Base-by-base conservation (phyloP, 2,113 vertebrate species). In the Pungitius pungitius region DNA sequence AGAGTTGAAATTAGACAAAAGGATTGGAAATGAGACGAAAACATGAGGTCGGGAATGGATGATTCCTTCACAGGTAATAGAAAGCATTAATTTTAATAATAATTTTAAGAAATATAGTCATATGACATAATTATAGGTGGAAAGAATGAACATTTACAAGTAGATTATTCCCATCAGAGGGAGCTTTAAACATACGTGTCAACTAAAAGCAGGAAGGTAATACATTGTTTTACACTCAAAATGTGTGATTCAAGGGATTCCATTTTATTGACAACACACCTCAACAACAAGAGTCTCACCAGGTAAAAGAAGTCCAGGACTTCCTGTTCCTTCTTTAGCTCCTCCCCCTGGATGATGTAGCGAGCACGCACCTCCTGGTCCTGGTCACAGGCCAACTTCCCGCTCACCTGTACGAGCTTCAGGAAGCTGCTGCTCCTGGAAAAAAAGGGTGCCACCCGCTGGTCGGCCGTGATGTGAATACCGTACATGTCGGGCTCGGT, bases 361-460 rank as follows among this genome's bases (percentile, higher is more conserved):
- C 83, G 72, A 33, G 80, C 92, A 2, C 1, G 52, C 37, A 94
- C 73, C 1, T 59, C 7, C 0, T 66, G 83, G 1, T 88, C 78
- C 22, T 9, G 51, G 33, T 77, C 51, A 47, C 94, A 94, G 58
- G 86, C 11, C 9, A 93, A 40, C 27, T 18, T 55, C 0, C 9
- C 33, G 2, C 13, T 51, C n/a, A 59, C n/a, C 24, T 73, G 70
- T 78, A 61, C 83, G 43, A 94, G 68, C 80, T 84, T 91, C 80
- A 94, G 6, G 39, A 93, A 94, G 59, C 93, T 94, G 0, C 45
- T 87, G 73, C 92, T 94, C 80, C 90, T 90, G 65, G 94, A 94
- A 79, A 91, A 89, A 70, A 93, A 93, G 0, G 55, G 17, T 1
- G 18, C 15, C 2, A 82, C 26, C 0, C 1, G 2, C n/a, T 40